Base-by-base conservation (phyloP, 2,113 vertebrate species). In the Grus americana region DNA sequence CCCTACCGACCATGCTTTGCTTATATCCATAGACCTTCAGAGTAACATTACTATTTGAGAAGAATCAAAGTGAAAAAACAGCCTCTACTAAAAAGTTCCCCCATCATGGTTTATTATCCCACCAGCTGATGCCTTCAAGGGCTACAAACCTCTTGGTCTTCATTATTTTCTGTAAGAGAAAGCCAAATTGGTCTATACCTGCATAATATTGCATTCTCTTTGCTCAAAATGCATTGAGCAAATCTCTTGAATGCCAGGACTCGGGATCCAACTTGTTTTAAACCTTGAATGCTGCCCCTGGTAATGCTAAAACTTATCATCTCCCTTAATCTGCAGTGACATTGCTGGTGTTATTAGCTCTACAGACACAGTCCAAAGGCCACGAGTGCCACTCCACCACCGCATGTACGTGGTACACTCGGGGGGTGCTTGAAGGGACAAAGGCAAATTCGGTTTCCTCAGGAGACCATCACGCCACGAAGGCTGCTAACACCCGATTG, bases 331-430 rank as follows among this genome's bases (percentile, higher is more conserved):
- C 65, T 7, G 40, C 42, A 27, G 38, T 15, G 82, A 29, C 34
- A 52, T 7, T 17, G 38, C 18, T 11, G 40, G 40, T 19, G 2
- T 22, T 54, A 63, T 18, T 34, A 32, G 71, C 58, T 63, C 58
- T 29, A 13, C 38, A 29, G 34, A 34, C 52, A 6, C 26, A 8
- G 74, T 22, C 58, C 76, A 19, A 54, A 82, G 70, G 71, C 76
- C 63, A 7, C 3, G 4, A n/a, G 58, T 26, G 50, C 70, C 38
- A 34, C 57, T 54, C 23, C 42, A n/a, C 34, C 29, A 3, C 38
- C 34, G 5, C 49, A 12, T 3, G 5, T 38, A 14, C 38, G 1
- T 1, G 32, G 21, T 15, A 15, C 2, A 2, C n/a, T 40, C 8
- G 4, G 20, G 20, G 27, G 30, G 12, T 15, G 44, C 62, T 10